Conservation (phyloP, 1,140 invertebrate genomes). For the Prorops nasuta region DNA sequence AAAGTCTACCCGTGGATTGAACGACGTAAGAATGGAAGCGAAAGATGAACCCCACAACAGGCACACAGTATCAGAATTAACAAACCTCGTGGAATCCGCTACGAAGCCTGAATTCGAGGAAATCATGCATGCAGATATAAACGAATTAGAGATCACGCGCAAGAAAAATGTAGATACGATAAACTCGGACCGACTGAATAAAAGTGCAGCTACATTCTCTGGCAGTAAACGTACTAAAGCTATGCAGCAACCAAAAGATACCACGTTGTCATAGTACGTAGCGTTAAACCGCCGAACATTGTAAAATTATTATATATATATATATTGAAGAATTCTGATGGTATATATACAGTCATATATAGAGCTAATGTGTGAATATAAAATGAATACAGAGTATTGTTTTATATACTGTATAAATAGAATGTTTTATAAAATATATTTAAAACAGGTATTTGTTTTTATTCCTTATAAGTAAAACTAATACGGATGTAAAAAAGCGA, state of each 20-base stretch:
- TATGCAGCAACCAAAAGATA: conserved; percentile 31
- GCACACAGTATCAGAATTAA: conserved; percentile 19
- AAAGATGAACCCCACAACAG: conserved; percentile 17
- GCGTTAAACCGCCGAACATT: conserved; percentile 50
- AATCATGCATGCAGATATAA: conserved; percentile 36
- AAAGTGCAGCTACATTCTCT: conserved; percentile 17
- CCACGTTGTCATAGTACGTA: conserved; percentile 41
- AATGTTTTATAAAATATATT: conserved; percentile 59
- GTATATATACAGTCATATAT: conserved; percentile 43
- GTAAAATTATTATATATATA: conserved; percentile 47
- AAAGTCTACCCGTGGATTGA: conserved; percentile 26
- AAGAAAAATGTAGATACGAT: conserved; percentile 34
- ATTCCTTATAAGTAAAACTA: too few species aligned
- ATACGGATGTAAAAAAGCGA: too few species aligned
- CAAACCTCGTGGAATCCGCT: conserved; percentile 30
- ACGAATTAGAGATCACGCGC: conserved; percentile 40
- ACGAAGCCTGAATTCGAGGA: conserved; percentile 35
- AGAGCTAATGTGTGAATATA: conserved; percentile 57
- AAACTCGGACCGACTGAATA: conserved; percentile 37
- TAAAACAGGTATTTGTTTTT: too few species aligned
- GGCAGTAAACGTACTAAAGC: conserved; percentile 13
- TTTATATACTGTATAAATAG: conserved; percentile 59
- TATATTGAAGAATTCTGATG: conserved; percentile 38
- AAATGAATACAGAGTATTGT: conserved; percentile 57
- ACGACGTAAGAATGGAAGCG: conserved; percentile 14